phyloP scores from a whole-genome alignment of 2,888 invertebrate genomes.

The Norana najaformis region DNA sequence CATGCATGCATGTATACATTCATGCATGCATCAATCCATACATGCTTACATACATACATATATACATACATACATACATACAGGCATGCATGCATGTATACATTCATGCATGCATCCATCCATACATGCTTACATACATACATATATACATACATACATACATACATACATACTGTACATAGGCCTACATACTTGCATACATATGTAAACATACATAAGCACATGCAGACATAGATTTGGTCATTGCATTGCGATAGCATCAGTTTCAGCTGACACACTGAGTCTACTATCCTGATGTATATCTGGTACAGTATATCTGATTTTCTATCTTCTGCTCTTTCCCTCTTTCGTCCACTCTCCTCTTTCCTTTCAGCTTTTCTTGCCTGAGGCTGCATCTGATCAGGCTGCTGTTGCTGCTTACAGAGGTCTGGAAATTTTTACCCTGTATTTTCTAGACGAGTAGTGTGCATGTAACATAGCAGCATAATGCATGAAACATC shows the following conservation, averaged over 20 bases:
- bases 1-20: not conserved
- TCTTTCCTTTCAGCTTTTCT: not conserved
- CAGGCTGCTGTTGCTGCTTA: not conserved
- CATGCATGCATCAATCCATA: not conserved
- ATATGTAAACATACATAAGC: not conserved
- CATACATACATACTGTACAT: not conserved
- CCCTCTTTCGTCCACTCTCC: slow-evolving; percentile 5
- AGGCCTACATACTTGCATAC: too few relatives aligned
- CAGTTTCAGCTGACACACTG: not conserved
- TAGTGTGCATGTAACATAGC: not conserved
- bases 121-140: not conserved
- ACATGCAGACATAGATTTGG: not conserved
- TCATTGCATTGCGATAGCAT: not conserved
- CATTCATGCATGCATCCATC: not conserved
- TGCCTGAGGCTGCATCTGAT: not conserved
- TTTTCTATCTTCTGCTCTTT: not conserved
- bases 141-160: not conserved
- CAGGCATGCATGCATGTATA: not conserved
- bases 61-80: not conserved
- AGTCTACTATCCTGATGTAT: not conserved
- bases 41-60: too few relatives aligned
- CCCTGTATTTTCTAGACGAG: not conserved
- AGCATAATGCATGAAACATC: not conserved
- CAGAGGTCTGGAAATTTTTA: not conserved
- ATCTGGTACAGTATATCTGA: not conserved